Base-by-base conservation (phyloP, 2,888 invertebrate species). In the Electrophaes corylata region DNA sequence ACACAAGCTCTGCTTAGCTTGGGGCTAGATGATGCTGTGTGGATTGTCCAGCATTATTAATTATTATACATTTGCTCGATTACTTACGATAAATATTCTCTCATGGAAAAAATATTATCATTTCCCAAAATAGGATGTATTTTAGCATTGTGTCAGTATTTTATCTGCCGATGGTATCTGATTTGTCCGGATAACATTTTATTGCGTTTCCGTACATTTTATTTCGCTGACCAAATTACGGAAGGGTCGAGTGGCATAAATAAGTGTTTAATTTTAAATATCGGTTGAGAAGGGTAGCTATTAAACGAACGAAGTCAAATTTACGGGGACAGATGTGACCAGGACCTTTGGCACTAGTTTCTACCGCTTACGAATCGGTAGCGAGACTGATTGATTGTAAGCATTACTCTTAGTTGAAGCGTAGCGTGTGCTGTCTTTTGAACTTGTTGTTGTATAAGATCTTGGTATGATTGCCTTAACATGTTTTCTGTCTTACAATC, bases 201-300 rank as follows among this genome's bases (percentile, higher is more conserved):
- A 37, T 37, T 35, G 35, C 35, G 12, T 37, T 37, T 23, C 29
- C 45, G 29, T 29, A 35, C 12, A 37, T 37, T 41, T 46, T 54
- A 41, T 47, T 54, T 39, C 18, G 26, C 14, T 45, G 45, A 33
- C 45, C 46, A 37, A 48, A 45, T 41, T 52, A 37, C 35, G 33
- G 31, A 29, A 59, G 44, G 58, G 53, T 53, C 49, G 45, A 33
- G 23, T 23, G 23, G 57, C 45, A 40, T 49, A 54, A 59, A 59
- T 54, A 49, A 53, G 44, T 59, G 58, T 59, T 59, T 59, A 50
- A 54, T 59, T 59, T 54, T 59, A 54, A 54, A 54, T 58, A 58
- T 54, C 39, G 40, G 41, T 49, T 49, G 49, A 58, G 43, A 57
- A 52, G 57, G 58, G 51, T n/a, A 16, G 8, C 8, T 37, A 37